phyloP scores from a whole-genome alignment of 2,888 invertebrate species.

The Lissonota sp. region DNA sequence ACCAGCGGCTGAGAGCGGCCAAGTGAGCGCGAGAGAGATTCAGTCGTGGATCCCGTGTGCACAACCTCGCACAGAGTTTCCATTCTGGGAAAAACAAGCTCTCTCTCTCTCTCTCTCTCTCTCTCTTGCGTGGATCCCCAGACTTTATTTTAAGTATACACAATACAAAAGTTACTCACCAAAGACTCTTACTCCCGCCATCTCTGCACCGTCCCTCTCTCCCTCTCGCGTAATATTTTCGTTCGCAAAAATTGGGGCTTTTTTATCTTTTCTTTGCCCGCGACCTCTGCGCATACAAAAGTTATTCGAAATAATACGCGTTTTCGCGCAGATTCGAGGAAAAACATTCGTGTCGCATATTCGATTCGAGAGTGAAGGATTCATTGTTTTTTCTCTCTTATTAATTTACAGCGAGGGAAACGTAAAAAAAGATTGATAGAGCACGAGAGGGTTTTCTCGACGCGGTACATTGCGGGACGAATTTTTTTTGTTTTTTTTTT shows the following conservation, averaged over 20 bases:
- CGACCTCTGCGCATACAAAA: neutral
- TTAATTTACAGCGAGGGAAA: too few relatives aligned
- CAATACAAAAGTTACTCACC: conserved; percentile 33
- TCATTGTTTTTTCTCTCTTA: too few relatives aligned
- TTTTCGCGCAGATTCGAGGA: too few relatives aligned
- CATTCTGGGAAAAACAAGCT: conserved; percentile 66
- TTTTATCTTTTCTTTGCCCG: neutral
- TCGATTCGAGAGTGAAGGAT: too few relatives aligned
- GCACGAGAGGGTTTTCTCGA: too few relatives aligned
- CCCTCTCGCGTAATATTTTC: neutral
- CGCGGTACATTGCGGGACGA: too few relatives aligned
- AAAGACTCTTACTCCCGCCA: conserved; percentile 18
- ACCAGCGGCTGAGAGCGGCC: conserved; percentile 66
- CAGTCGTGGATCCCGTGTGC: conserved; percentile 66
- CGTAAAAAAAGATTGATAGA: too few relatives aligned
- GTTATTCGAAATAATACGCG: too few relatives aligned
- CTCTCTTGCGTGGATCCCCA: conserved; percentile 15
- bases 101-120: conserved; percentile 11
- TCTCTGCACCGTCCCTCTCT: neutral
- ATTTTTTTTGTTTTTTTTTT: too few relatives aligned
- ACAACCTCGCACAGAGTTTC: conserved; percentile 55
- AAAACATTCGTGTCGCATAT: too few relatives aligned
- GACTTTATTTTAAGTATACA: conserved; percentile 57
- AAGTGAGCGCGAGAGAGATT: conserved; percentile 63
- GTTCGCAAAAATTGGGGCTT: neutral